A percentile compares a stretch with the other conserved stretches of the same genome.
These are phyloP conservation scores for Pseudopipra pipra DNA, from an alignment of 2,113 vertebrate genomes.

Conservation along the genomic window DNA sequence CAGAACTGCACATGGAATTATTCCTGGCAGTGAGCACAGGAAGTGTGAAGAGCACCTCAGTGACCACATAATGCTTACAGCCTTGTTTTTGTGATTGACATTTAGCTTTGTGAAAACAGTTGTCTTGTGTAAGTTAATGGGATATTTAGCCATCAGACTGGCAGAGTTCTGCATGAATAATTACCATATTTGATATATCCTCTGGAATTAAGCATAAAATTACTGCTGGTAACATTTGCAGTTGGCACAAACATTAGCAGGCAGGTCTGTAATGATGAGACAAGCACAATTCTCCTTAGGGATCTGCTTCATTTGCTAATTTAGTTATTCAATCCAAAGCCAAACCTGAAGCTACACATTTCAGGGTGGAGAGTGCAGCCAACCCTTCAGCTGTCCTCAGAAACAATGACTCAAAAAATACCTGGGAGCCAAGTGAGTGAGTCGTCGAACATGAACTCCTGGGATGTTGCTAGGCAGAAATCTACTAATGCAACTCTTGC, in stretches of 20 bases:
- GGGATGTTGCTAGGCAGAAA: neutral
- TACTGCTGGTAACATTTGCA: constrained; percentile 4
- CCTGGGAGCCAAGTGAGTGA: neutral
- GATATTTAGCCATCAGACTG: neutral
- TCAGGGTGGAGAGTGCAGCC: neutral
- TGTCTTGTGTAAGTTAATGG: neutral
- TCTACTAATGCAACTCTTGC: neutral
- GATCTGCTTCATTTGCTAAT: neutral
- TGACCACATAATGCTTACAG: neutral
- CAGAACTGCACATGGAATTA: neutral
- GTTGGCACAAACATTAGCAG: neutral
- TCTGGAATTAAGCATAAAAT: constrained; percentile 19
- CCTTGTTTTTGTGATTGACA: neutral
- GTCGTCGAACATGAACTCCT: neutral
- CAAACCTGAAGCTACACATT: neutral
- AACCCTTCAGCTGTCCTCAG: neutral
- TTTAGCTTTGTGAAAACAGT: neutral
- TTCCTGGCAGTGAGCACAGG: neutral
- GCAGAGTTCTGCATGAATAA: neutral
- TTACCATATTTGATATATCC: constrained; percentile 10
- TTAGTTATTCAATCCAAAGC: neutral
- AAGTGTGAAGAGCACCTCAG: neutral
- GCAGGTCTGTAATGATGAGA: neutral
- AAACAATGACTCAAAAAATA: neutral
- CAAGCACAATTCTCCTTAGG: neutral